Percentiles rank a stretch among this genome's conserved stretches.
These are phyloP conservation scores for Smittia sp. DNA, from an alignment of 2,888 invertebrate species.

Conservation along the genomic window DNA sequence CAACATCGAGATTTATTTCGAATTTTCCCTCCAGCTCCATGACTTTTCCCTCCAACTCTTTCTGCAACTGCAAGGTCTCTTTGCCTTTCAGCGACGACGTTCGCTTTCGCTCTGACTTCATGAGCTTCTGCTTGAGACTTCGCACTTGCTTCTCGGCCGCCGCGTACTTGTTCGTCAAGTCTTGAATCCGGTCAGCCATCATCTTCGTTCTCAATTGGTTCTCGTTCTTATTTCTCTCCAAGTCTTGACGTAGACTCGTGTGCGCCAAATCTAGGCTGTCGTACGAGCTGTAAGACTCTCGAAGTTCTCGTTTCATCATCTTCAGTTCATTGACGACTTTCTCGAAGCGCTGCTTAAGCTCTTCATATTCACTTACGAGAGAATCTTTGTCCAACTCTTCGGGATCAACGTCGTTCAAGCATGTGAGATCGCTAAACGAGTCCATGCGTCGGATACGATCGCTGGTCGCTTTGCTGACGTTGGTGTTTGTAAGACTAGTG, in stretches of 20 bases:
- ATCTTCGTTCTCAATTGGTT: slow-evolving; percentile 71
- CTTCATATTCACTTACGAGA: slow-evolving; percentile 76
- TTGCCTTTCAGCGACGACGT: slow-evolving; percentile 80
- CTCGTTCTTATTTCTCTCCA: slow-evolving; percentile 63
- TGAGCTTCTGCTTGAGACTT: slow-evolving; percentile 73
- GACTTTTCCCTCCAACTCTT: slow-evolving; percentile 81
- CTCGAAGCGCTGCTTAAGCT: slow-evolving; percentile 72
- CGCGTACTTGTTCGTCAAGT: slow-evolving; percentile 76
- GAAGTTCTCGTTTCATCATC: slow-evolving; percentile 75
- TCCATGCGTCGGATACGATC: slow-evolving; percentile 68
- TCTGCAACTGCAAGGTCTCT: slow-evolving; percentile 72
- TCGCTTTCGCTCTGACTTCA: slow-evolving; percentile 74
- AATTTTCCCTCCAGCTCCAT: slow-evolving; percentile 72
- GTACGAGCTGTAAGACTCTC: slow-evolving; percentile 74
- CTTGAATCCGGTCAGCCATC: slow-evolving; percentile 80
- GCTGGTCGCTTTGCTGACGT: slow-evolving; percentile 54
- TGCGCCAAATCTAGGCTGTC: slow-evolving; percentile 79
- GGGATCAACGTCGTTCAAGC: slow-evolving; percentile 73
- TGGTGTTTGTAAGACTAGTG: slow-evolving; percentile 51
- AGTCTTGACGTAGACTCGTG: slow-evolving; percentile 69
- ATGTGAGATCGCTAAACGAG: slow-evolving; percentile 77
- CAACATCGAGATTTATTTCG: slow-evolving; percentile 58
- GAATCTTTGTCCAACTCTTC: slow-evolving; percentile 71
- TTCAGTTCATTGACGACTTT: slow-evolving; percentile 81
- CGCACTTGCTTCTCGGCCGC: slow-evolving; percentile 79